Conservation (phyloP, 2,888 invertebrate species). For the Notodonta ziczac region DNA sequence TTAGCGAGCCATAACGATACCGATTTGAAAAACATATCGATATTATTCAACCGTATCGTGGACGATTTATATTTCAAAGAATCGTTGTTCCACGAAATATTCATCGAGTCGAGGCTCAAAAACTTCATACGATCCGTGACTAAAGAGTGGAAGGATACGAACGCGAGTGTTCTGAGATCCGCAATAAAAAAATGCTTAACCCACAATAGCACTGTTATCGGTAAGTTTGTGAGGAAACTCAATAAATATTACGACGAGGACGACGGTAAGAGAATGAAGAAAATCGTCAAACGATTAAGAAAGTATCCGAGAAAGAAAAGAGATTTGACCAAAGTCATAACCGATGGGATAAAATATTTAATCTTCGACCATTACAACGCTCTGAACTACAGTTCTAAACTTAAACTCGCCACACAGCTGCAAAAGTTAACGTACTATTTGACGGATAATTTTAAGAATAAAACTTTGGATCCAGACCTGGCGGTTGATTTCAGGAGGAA, state of each 20-base stretch:
- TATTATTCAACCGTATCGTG: not conserved
- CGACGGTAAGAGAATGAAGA: conserved; percentile 9
- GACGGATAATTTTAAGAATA: not conserved
- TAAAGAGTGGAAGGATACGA: not conserved
- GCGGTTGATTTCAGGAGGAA: not conserved
- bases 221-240: conserved; percentile 7
- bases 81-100: not conserved
- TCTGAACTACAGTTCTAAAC: conserved; percentile 2
- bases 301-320: not conserved
- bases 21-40: not conserved
- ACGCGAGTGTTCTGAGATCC: not conserved
- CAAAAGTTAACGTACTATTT: not conserved
- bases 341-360: not conserved
- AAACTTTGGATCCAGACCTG: not conserved
- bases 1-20: conserved; percentile 1
- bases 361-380: conserved; percentile 1
- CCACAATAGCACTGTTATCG: not conserved
- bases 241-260: conserved; percentile 10
- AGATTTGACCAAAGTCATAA: conserved; percentile 7
- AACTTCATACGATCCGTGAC: not conserved
- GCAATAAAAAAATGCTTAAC: not conserved
- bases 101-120: not conserved
- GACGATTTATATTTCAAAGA: conserved; percentile 7
- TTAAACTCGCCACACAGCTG: not conserved
- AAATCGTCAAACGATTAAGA: conserved; percentile 12